Evolutionary conservation across 2,888 invertebrate genomes (phyloP), one percentile per base, ranked within the genome.

Genomic region (Dicyrtomina minuta): DNA sequence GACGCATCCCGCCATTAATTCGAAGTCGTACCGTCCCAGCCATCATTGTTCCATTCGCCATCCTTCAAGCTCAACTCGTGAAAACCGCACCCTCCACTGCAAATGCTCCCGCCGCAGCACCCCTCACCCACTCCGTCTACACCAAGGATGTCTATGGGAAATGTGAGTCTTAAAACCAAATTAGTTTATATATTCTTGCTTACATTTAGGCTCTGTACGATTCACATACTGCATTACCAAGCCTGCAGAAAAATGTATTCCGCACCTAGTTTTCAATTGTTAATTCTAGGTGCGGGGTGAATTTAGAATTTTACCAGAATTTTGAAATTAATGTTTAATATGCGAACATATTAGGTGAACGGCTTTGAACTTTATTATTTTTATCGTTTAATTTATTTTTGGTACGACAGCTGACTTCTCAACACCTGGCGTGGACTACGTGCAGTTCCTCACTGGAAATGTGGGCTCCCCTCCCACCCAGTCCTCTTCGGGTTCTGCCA

Each of bases 1-100:
- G 22, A 2, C 66, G 72, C 13, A 61, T 70, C 22, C 72, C 24
- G 20, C 55, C 41, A 26, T 8, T 55, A 24, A 44, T 58, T 22
- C n/a, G 58, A 58, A 70, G 70, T 49, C 59, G 72, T 46, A 72
- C 72, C 8, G 72, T 72, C 24, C 72, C 72, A 53, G 69, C 72
- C 24, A 72, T 72, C 41, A 72, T 72, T 44, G 72, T 72, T n/a
- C 72, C 72, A 1, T 69, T 72, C 53, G 66, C 72, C 43, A 69
- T 72, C 41, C 66, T 72, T 41, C 72, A 72, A 62, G 72, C 72
- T 33, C 72, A 72, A 33, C 43, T 72, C 24, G 68, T 61, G 8
- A 72, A 72, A 46, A 69, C 53, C 10, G 67, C 56, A 10, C 60
- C 59, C 10, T 41, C 66, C 44, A 59, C 55, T 22, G 64, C 49